Base-by-base conservation (phyloP, 1,140 invertebrate species). In the Achatina immaculata region DNA sequence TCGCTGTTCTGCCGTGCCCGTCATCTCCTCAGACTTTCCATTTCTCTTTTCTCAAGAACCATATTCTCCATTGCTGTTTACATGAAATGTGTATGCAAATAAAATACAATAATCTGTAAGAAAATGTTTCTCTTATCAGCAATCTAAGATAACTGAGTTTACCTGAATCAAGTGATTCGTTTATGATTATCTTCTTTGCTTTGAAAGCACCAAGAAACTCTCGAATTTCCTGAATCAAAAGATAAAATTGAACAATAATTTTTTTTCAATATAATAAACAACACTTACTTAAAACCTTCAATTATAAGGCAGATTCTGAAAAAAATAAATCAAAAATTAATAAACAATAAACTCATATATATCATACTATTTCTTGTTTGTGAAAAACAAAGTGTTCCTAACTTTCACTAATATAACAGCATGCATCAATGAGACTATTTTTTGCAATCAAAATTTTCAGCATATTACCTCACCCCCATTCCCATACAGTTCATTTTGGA, bases 111-210 rank as follows among this genome's bases (percentile, higher is more conserved):
- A n/a, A n/a, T n/a, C n/a, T n/a, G n/a, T n/a, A n/a, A n/a, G n/a
- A n/a, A n/a, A n/a, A n/a, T n/a, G n/a, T n/a, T n/a, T n/a, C n/a
- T n/a, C n/a, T n/a, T n/a, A n/a, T n/a, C n/a, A n/a, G n/a, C n/a
- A n/a, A n/a, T n/a, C n/a, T n/a, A n/a, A n/a, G n/a, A n/a, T n/a
- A n/a, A n/a, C n/a, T n/a, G 40, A 48, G 36, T 45, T 72, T 65
- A 82, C 81, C 81, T 42, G 81, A 58, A 69, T 82, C 81, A 34
- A 82, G 68, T 19, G 40, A 62, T 45, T 82, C 81, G 45, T 62
- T 82, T 31, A 82, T 78, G 48, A 78, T 76, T 16, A 82, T 82
- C 62, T 78, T 78, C 38, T 72, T 69, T 72, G 81, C 75, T 65
- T 82, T 73, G 65, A 78, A 82, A 36, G 14, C 24, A 0, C 68